Evolutionary conservation across 2,888 invertebrate genomes (phyloP).

Genomic region (Tethea ocularis): DNA sequence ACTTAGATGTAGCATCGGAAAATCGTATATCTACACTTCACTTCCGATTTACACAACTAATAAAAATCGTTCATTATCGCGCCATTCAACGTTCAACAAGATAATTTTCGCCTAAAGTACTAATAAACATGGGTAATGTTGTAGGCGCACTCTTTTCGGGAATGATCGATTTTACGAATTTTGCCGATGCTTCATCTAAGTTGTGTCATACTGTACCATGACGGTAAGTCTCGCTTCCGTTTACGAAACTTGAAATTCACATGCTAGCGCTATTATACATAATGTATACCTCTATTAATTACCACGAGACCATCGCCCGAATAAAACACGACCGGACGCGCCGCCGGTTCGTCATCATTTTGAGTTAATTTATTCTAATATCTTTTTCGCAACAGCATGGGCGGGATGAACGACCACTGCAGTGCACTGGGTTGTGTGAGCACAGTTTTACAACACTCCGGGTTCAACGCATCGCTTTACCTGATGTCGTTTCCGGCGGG

Average conservation of each 20-base stretch:
- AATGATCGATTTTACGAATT: too few relatives aligned
- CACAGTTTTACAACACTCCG: conserved; percentile 32
- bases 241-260: conserved; percentile 41
- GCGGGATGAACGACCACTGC: conserved; percentile 32
- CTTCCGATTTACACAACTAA: too few relatives aligned
- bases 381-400: conserved; percentile 51
- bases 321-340: conserved; percentile 53
- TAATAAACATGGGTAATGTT: too few relatives aligned
- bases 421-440: conserved; percentile 20
- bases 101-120: too few relatives aligned
- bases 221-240: conserved; percentile 43
- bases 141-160: too few relatives aligned
- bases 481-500: conserved; percentile 73
- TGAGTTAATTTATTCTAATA: conserved; percentile 59
- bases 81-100: too few relatives aligned
- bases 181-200: too few relatives aligned
- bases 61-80: too few relatives aligned
- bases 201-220: too few relatives aligned
- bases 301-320: conserved; percentile 47
- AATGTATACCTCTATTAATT: conserved; percentile 42
- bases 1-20: too few relatives aligned
- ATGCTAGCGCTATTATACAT: conserved; percentile 25
- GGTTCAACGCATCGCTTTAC: conserved; percentile 60
- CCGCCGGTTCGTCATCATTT: conserved; percentile 48
- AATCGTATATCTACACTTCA: too few relatives aligned